Evolutionary conservation across 2,797 vertebrate genomes (phyloP), one percentile per base, ranked within the genome.

Genomic region (Oophaga sylvatica): DNA sequence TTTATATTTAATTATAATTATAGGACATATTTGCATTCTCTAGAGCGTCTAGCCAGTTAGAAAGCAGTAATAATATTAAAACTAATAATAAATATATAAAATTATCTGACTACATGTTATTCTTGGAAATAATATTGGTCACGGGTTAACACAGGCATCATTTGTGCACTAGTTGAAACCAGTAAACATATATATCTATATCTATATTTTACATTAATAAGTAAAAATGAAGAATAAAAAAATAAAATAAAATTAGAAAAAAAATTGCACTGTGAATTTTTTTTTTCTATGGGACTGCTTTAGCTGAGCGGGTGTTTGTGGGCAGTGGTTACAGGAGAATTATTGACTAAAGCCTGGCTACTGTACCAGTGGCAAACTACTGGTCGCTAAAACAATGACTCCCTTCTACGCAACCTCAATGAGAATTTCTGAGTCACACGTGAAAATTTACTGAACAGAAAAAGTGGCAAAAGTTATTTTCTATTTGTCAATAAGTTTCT

Each of bases 301-400:
- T 17, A 45, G 7, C 13, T 45, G 65, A 56, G 67, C 26, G 65
- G 48, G 62, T 80, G 45, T 59, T 68, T 87, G 85, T 81, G 85
- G 77, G 85, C 85, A 71, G 85, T 19, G 31, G 85, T 59, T 67
- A 80, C 80, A 62, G 60, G 63, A 22, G 56, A 19, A 80, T 41
- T 41, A 70, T 56, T 80, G 80, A 80, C 70, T 31, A 71, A 70
- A 63, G 77, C 84, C 84, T 80, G 76, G 84, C 73, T 85, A 68
- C 84, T 67, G 83, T 45, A 56, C 57, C 83, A 22, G 65, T 53
- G 70, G 56, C 35, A 60, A n/a, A 53, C 83, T 75, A 41, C 56
- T n/a, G 63, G 81, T 29, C 65, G 57, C 53, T 71, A 73, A 59
- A 71, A 71, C 56, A 83, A 71, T 20, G 81, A 59, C 57, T 78